phyloP scores from a whole-genome alignment of 2,113 vertebrate genomes.

The Halcyon malimbica region DNA sequence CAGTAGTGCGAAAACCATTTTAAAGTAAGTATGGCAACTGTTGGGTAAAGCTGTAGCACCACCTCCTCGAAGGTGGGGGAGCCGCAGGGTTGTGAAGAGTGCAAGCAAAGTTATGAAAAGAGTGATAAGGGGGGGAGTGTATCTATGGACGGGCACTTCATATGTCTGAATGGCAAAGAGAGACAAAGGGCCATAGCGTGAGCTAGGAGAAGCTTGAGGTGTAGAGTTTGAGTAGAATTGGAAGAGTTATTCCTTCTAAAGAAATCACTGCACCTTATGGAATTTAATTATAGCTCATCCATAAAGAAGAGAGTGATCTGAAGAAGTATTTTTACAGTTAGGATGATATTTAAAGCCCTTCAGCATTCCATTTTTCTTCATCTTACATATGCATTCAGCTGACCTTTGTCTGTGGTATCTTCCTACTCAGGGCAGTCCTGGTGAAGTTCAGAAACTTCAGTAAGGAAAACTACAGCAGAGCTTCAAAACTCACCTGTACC shows the following conservation, averaged over 20 bases:
- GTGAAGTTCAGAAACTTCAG: not conserved
- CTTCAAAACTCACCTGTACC: not conserved
- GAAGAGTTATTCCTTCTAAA: not conserved
- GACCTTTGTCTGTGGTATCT: not conserved
- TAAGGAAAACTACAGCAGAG: not conserved
- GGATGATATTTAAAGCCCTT: not conserved
- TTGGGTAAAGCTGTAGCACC: not conserved
- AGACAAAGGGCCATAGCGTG: fast-evolving
- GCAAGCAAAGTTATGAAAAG: not conserved
- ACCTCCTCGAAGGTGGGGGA: fast-evolving
- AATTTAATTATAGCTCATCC: not conserved
- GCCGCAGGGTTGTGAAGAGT: fast-evolving
- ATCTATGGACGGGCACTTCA: not conserved
- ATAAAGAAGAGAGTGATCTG: not conserved
- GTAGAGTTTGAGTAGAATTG: not conserved
- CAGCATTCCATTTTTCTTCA: not conserved
- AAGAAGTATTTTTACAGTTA: not conserved
- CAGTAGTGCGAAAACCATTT: constrained; percentile 95
- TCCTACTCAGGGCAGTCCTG: not conserved
- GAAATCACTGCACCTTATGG: not conserved
- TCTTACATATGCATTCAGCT: not conserved
- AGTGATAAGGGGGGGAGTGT: not conserved
- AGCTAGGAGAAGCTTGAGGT: not conserved
- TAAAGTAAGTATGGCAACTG: constrained; percentile 86
- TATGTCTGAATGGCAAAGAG: not conserved